Evolutionary conservation across 2,888 invertebrate genomes (phyloP), one percentile per base, ranked within the genome.

Genomic region (Dasypogon diadema): DNA sequence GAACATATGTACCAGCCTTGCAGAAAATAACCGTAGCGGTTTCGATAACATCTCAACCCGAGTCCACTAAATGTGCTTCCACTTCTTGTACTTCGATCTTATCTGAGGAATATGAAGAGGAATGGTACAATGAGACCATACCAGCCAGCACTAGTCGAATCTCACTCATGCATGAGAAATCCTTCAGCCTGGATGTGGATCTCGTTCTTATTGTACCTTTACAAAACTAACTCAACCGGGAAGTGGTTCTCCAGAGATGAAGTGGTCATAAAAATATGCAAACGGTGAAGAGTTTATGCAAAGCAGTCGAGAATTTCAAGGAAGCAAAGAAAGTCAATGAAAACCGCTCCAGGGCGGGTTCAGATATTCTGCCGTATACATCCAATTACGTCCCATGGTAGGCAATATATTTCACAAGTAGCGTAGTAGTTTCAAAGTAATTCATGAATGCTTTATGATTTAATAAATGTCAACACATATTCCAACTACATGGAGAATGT

Each of bases 101-200:
- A 60, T 74, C 70, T 70, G 22, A 18, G 70, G 42, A 34, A 70
- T 70, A 70, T 70, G 70, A 70, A 70, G 70, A 70, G 70, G 70
- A 70, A 70, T 70, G 51, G 70, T 34, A 34, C 70, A 70, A 54
- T 34, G 51, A 16, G 70, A 21, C 54, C 14, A 46, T 42, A 30
- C 21, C 42, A 21, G 12, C 16, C 26, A 34, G 21, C 30, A 10
- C 54, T 18, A 21, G 30, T 34, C 30, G 70, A 30, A 70, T 70
- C 70, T 42, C 70, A 70, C 51, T 70, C 70, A 70, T 54, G 70
- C 70, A 70, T 70, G 70, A 70, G 70, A 70, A 70, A 70, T 70
- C 54, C 70, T 70, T 30, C 34, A 30, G 30, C 26, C 16, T 18
- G 34, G 30, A 54, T 34, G n/a, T 18, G 34, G 30, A 54, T 34